phyloP scores from a whole-genome alignment of 2,888 invertebrate species.

The Gibbula magus region DNA sequence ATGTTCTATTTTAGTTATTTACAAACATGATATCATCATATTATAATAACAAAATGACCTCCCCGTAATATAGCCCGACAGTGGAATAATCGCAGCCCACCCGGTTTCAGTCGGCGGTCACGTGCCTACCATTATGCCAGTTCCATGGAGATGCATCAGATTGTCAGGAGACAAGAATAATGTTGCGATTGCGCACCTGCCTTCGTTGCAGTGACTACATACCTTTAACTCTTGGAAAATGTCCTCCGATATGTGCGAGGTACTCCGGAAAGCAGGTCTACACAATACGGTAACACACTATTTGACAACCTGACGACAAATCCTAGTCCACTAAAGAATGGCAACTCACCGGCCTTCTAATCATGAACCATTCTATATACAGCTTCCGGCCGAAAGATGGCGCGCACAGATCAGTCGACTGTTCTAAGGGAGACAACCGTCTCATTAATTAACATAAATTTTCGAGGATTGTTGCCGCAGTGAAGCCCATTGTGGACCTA shows the following conservation, averaged over 20 bases:
- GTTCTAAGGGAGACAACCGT: neutral
- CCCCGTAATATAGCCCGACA: too few relatives aligned
- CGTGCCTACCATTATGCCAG: neutral
- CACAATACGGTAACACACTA: neutral
- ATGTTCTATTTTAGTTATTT: too few relatives aligned
- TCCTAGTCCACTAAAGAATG: neutral
- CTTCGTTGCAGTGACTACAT: neutral
- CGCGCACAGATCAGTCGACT: neutral
- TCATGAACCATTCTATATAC: constrained; percentile 1
- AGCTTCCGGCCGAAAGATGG: constrained; percentile 11
- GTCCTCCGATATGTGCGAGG: neutral
- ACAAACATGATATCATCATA: too few relatives aligned
- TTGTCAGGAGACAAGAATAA: neutral
- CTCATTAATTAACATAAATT: neutral
- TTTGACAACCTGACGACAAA: neutral
- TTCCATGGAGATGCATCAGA: neutral
- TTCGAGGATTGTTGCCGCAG: neutral
- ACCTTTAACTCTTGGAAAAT: neutral
- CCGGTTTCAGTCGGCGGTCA: too few relatives aligned
- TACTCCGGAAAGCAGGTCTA: neutral
- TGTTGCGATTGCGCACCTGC: neutral
- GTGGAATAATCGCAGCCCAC: too few relatives aligned
- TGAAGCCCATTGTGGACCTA: too few relatives aligned
- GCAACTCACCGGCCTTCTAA: neutral
- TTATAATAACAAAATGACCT: too few relatives aligned